phyloP scores from a whole-genome alignment of 1,140 invertebrate species.

The Camponotus vicinus region DNA sequence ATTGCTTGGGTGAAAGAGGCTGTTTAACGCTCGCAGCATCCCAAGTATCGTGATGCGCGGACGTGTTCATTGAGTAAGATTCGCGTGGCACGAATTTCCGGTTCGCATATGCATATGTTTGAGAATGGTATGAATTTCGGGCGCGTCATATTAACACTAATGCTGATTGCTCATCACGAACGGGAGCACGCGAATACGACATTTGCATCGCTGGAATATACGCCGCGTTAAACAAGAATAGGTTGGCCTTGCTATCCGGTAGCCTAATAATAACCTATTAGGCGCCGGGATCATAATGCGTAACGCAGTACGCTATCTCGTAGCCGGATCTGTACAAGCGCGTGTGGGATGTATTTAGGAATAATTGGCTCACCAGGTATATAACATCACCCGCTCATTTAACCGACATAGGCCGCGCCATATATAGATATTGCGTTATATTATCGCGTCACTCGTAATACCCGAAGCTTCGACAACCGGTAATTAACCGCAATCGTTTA shows the following conservation, averaged over 20 bases:
- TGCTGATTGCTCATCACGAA: conserved; percentile 33
- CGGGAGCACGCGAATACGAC: conserved; percentile 28
- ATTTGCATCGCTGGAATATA: conserved; percentile 45
- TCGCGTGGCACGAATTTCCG: conserved; percentile 42
- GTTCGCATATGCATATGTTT: not conserved
- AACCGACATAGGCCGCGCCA: not conserved
- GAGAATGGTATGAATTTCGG: conserved; percentile 4
- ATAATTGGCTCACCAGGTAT: conserved; percentile 64
- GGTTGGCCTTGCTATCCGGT: conserved; percentile 53
- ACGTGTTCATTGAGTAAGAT: conserved; percentile 36
- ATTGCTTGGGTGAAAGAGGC: not conserved
- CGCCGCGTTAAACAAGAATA: conserved; percentile 61
- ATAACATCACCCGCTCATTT: conserved; percentile 34
- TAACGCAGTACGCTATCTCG: conserved; percentile 50
- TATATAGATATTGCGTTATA: not conserved
- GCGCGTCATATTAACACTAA: conserved; percentile 1
- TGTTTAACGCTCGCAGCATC: not conserved
- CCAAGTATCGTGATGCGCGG: not conserved
- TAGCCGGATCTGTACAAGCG: conserved; percentile 61
- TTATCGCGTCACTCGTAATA: conserved; percentile 14
- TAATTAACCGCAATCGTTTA: conserved; percentile 36
- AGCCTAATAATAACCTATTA: conserved; percentile 71
- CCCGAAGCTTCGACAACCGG: conserved; percentile 18
- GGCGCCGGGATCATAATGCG: conserved; percentile 53
- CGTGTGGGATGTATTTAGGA: conserved; percentile 30